Evolutionary conservation across 2,888 invertebrate genomes (phyloP), one percentile per base, ranked within the genome.

Genomic region (Drosophila algonquin): DNA sequence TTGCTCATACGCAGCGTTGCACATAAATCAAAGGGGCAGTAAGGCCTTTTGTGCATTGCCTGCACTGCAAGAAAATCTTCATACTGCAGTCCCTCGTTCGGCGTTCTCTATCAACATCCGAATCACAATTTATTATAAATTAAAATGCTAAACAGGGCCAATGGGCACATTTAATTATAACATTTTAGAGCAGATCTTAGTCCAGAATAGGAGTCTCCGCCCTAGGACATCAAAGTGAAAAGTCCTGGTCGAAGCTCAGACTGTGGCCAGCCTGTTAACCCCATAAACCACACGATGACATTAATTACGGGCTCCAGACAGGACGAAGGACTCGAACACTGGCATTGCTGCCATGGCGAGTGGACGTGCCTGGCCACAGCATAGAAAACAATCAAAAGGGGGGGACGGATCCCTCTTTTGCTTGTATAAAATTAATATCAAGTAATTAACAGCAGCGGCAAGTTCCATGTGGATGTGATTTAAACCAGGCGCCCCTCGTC

Each of bases 371-470:
- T 40, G 30, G 54, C 7, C 54, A 40, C 16, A 45, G 57, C 50
- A 40, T 30, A 50, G 47, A 51, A 69, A 47, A 53, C 73, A 53
- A 63, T 57, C 60, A 50, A 48, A 10, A 44, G 48, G 50, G 48
- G 54, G 65, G 16, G 12, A 45, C 52, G 21, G 47, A 12, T 58
- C 63, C 50, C 57, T n/a, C 45, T 48, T 48, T 48, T 76, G 72
- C 52, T 76, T 76, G 76, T 85, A 82, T 82, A 90, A 91, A 91
- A 91, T 91, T 91, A 91, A 91, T 91, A 91, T 88, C 86, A 75
- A 83, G 89, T 90, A 91, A 91, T 91, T 91, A 91, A 91, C 87
- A 83, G 82, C 82, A 89, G 86, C 89, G 80, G 81, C 79, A 87
- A 83, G 89, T 90, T 91, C 53, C 83, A 80, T 82, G 59, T 51